Conservation (phyloP, 2,888 invertebrate genomes). For the Nomada ferruginata region DNA sequence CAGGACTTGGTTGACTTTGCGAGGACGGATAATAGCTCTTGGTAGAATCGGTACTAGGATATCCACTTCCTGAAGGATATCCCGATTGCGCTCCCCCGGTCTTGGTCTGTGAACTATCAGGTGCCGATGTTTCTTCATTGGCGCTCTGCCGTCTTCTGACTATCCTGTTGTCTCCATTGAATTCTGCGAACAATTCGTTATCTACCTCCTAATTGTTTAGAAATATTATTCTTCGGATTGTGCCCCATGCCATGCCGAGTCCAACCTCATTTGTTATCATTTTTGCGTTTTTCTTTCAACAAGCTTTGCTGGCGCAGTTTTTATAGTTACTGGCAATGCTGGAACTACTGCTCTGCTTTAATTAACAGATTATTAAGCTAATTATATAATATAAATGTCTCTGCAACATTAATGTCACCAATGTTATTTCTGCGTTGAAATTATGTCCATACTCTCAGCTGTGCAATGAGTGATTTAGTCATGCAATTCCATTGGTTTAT, state of each 20-base stretch:
- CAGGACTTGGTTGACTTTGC: slow-evolving; percentile 36
- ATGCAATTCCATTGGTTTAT: slow-evolving; percentile 19
- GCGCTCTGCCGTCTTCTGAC: slow-evolving; percentile 69
- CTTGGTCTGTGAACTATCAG: slow-evolving; percentile 43
- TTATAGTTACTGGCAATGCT: slow-evolving; percentile 6
- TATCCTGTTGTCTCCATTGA: slow-evolving; percentile 69
- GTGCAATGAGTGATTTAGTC: background rate
- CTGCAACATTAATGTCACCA: background rate
- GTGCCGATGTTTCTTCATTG: slow-evolving; percentile 26
- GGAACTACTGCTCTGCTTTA: background rate
- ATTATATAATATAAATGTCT: background rate
- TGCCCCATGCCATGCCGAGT: slow-evolving; percentile 65
- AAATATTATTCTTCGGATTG: slow-evolving; percentile 11
- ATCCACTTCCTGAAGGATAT: slow-evolving; percentile 52
- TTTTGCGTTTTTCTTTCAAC: background rate
- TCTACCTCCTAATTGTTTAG: slow-evolving; percentile 70
- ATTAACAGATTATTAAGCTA: slow-evolving; percentile 44
- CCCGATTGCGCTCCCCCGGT: slow-evolving; percentile 25
- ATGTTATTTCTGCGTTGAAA: background rate
- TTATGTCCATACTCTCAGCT: background rate
- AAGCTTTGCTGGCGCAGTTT: slow-evolving; percentile 9
- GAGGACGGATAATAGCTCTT: slow-evolving; percentile 41
- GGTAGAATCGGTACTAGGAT: slow-evolving; percentile 44
- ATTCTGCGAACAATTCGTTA: slow-evolving; percentile 80
- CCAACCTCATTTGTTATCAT: slow-evolving; percentile 32